These are phyloP conservation scores for Globia sparganii DNA, from an alignment of 2,888 invertebrate species.

Conservation along the genomic window DNA sequence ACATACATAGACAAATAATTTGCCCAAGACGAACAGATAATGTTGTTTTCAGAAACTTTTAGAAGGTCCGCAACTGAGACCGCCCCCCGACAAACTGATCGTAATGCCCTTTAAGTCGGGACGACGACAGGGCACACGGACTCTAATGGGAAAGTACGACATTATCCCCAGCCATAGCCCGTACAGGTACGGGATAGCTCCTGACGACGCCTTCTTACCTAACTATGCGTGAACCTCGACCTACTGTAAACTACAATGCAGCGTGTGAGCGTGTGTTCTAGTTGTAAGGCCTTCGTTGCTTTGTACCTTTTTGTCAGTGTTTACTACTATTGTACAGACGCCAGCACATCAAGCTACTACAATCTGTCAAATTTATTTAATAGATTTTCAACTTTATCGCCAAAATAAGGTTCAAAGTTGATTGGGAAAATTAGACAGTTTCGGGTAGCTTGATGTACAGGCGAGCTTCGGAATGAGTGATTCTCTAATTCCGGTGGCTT, in stretches of 20 bases:
- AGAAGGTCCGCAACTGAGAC: slow-evolving; percentile 71
- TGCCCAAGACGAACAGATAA: slow-evolving; percentile 73
- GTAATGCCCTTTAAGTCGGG: slow-evolving; percentile 63
- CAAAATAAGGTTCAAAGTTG: too few species aligned
- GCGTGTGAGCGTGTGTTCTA: slow-evolving; percentile 25
- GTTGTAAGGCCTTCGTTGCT: slow-evolving; percentile 2
- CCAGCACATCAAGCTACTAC: too few species aligned
- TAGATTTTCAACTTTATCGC: too few species aligned
- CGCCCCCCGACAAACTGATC: slow-evolving; percentile 66
- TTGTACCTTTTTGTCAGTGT: slow-evolving; percentile 6
- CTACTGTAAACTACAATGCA: slow-evolving; percentile 52
- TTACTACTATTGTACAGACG: not conserved
- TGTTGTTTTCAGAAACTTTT: slow-evolving; percentile 76
- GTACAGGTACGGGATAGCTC: slow-evolving; percentile 76
- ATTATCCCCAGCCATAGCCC: slow-evolving; percentile 67
- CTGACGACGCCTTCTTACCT: slow-evolving; percentile 77
- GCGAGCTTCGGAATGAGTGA: not conserved
- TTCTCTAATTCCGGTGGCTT: not conserved
- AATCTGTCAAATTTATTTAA: too few species aligned
- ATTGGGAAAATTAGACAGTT: too few species aligned
- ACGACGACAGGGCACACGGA: slow-evolving; percentile 64
- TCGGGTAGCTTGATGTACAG: not conserved
- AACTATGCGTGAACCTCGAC: slow-evolving; percentile 72
- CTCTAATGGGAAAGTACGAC: slow-evolving; percentile 70
- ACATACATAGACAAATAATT: slow-evolving; percentile 22